Conservation (phyloP, 2,113 vertebrate genomes). For the Carettochelys insculpta region DNA sequence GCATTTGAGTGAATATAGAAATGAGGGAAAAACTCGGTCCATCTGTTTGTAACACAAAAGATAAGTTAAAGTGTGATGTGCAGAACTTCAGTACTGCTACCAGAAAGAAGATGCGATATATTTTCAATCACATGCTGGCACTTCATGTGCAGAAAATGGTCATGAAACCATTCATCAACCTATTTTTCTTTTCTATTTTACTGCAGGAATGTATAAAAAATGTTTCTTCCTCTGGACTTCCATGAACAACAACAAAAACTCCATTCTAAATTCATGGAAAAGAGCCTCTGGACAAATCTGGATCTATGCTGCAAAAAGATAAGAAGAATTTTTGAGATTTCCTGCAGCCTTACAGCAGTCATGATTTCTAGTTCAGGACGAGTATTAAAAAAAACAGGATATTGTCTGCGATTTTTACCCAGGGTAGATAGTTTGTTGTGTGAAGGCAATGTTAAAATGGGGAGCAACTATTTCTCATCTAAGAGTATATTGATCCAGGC, state of each 20-base stretch:
- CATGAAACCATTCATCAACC: not conserved
- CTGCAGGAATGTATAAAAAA: not conserved
- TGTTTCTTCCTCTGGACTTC: not conserved
- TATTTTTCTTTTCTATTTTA: not conserved
- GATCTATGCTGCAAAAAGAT: not conserved
- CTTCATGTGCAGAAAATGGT: not conserved
- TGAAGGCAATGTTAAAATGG: not conserved
- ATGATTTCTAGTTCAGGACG: not conserved
- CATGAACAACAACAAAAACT: not conserved
- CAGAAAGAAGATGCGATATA: not conserved
- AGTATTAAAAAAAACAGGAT: not conserved
- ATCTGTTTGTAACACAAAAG: not conserved
- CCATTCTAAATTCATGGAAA: not conserved
- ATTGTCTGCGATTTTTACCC: not conserved
- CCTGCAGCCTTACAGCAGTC: not conserved
- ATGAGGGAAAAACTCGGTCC: not conserved
- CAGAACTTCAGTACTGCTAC: not conserved
- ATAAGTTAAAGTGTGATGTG: not conserved
- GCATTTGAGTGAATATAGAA: not conserved
- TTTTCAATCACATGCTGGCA: not conserved
- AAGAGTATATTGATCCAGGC: fast-evolving
- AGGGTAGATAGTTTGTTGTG: not conserved
- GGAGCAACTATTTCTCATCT: not conserved
- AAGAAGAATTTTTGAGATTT: not conserved
- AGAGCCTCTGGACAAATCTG: too few relatives aligned